These are phyloP conservation scores for Euproctis similis DNA, from an alignment of 2,888 invertebrate genomes.

Conservation along the genomic window DNA sequence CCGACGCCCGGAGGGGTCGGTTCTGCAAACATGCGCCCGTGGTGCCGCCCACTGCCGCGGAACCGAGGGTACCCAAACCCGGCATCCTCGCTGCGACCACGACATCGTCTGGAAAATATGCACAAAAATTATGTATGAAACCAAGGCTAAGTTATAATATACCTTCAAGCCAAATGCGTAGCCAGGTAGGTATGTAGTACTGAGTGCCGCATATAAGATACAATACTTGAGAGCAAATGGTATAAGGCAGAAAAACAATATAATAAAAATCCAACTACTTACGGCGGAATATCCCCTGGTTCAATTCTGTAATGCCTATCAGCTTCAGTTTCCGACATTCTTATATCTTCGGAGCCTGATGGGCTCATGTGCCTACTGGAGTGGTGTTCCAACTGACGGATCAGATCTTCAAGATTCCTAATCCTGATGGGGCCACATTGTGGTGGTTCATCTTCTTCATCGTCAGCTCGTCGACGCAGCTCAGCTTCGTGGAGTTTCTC, in stretches of 20 bases:
- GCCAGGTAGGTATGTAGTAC: too few relatives aligned
- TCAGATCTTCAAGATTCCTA: conserved; percentile 92
- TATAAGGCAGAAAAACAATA: too few relatives aligned
- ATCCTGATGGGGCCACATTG: conserved; percentile 91
- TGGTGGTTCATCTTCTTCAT: conserved; percentile 84
- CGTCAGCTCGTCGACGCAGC: conserved; percentile 67
- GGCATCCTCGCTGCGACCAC: conserved; percentile 43
- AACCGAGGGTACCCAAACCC: conserved; percentile 22
- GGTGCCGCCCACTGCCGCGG: conserved; percentile 47
- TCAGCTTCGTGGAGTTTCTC: conserved; percentile 85
- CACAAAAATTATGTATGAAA: too few relatives aligned
- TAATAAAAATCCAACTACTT: too few relatives aligned
- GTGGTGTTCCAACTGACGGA: conserved; percentile 91
- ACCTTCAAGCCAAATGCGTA: too few relatives aligned
- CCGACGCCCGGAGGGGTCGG: conserved; percentile 12
- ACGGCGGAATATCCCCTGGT: conserved; percentile 67
- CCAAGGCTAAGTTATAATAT: too few relatives aligned
- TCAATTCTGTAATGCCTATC: conserved; percentile 92
- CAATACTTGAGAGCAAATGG: too few relatives aligned
- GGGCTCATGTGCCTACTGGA: conserved; percentile 92
- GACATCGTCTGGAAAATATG: conserved; percentile 66
- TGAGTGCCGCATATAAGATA: too few relatives aligned
- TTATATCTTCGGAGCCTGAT: conserved; percentile 91
- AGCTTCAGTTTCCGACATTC: conserved; percentile 91
- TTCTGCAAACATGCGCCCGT: conserved; percentile 15